Conservation (phyloP, 2,888 invertebrate species). For the Stratiomys singularior region DNA sequence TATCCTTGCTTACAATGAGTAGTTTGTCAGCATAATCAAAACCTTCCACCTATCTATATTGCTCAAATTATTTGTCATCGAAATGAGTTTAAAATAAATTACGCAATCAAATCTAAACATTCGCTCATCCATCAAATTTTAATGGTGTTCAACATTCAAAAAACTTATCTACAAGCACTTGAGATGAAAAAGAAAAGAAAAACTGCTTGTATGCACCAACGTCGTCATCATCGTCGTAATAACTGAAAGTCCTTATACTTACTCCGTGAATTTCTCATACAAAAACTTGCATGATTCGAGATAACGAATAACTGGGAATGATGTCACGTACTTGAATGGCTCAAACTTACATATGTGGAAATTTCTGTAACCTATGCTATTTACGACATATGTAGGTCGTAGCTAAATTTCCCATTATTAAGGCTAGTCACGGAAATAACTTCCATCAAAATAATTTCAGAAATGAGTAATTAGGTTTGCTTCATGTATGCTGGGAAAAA, state of each 20-base stretch:
- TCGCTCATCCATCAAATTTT: slow-evolving; percentile 25
- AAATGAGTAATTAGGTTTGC: slow-evolving; percentile 34
- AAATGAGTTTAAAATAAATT: background rate
- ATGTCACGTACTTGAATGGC: slow-evolving; percentile 35
- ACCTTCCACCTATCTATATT: no score
- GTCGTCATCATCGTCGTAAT: background rate
- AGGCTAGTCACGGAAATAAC: slow-evolving; percentile 29
- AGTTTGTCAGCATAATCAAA: no score
- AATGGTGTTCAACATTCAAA: slow-evolving; percentile 10
- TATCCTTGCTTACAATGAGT: no score
- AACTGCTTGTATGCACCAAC: slow-evolving; percentile 10
- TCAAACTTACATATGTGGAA: slow-evolving; percentile 28
- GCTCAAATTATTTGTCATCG: background rate
- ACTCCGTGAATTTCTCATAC: background rate
- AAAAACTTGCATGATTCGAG: background rate
- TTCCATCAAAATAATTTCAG: slow-evolving; percentile 36
- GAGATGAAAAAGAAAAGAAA: background rate
- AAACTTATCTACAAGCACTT: background rate
- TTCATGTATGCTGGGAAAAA: background rate
- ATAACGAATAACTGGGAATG: slow-evolving; percentile 31
- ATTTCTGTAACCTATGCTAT: slow-evolving; percentile 28
- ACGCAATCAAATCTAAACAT: background rate
- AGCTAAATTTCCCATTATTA: slow-evolving; percentile 6
- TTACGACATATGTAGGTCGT: slow-evolving; percentile 1
- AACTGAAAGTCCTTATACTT: background rate